A percentile compares a stretch with the other conserved stretches of the same genome.
Conservation (phyloP, 1,140 invertebrate species). For the Lethrus apterus region DNA sequence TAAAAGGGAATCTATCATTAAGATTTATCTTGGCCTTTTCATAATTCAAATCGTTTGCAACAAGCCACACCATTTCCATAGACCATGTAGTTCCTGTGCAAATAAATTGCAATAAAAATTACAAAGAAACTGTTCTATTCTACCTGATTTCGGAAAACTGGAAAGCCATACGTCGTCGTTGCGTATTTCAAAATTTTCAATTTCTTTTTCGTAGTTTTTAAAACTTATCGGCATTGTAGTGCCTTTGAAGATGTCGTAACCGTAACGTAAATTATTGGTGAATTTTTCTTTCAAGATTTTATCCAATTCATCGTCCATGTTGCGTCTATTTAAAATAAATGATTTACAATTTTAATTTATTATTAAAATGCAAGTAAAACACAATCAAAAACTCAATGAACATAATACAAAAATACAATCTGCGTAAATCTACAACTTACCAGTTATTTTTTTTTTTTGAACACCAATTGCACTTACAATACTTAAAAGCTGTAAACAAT, state of each 20-base stretch:
- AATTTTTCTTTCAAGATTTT: constrained; percentile 3
- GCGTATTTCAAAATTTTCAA: constrained; percentile 40
- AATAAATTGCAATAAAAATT: too few species aligned
- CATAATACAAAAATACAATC: too few species aligned
- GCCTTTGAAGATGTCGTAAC: not conserved
- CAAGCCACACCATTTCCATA: constrained; percentile 54
- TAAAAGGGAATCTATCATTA: constrained; percentile 57
- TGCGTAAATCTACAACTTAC: too few species aligned
- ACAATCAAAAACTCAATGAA: too few species aligned
- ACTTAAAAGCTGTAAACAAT: too few species aligned
- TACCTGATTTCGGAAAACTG: constrained; percentile 74
- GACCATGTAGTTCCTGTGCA: constrained; percentile 52
- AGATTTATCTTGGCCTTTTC: constrained; percentile 46
- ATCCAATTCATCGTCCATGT: constrained; percentile 6
- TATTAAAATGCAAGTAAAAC: too few species aligned
- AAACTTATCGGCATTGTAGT: not conserved
- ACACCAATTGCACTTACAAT: too few species aligned
- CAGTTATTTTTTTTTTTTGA: too few species aligned
- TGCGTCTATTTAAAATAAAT: too few species aligned
- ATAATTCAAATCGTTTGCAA: constrained; percentile 49
- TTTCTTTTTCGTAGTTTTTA: not conserved
- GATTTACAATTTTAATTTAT: too few species aligned
- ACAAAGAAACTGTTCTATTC: constrained; percentile 16
- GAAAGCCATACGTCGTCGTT: constrained; percentile 72
- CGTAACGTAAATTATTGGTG: not conserved